phyloP scores from a whole-genome alignment of 1,140 invertebrate species.

The Ips typographus region DNA sequence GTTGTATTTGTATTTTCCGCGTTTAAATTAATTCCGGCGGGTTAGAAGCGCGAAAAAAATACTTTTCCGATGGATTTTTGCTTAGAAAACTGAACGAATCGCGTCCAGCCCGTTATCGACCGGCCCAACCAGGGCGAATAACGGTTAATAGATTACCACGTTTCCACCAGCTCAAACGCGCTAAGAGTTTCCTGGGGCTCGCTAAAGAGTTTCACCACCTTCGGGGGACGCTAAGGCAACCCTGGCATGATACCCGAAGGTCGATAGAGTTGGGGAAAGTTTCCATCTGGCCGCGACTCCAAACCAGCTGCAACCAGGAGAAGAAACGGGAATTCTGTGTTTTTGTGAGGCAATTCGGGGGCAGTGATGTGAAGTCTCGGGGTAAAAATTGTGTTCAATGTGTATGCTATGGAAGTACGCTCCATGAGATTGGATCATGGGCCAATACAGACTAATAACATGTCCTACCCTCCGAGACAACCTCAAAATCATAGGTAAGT shows the following conservation, averaged over 20 bases:
- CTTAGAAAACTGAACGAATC: conserved; percentile 34
- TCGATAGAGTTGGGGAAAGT: neutral
- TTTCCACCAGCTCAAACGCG: conserved; percentile 24
- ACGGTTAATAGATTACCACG: conserved; percentile 43
- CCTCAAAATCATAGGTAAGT: conserved; percentile 47
- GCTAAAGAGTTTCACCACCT: no score
- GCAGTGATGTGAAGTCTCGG: conserved; percentile 37
- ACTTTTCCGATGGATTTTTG: conserved; percentile 32
- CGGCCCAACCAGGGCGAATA: conserved; percentile 11
- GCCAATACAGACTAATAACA: conserved; percentile 48
- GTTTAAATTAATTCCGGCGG: conserved; percentile 39
- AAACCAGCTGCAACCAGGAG: conserved; percentile 22
- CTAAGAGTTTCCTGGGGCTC: no score
- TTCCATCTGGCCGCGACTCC: conserved; percentile 10
- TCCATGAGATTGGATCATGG: conserved; percentile 50
- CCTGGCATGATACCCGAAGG: no score
- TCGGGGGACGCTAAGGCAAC: no score
- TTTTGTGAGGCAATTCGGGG: conserved; percentile 18
- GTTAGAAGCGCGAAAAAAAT: conserved; percentile 36
- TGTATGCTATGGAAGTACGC: conserved; percentile 50
- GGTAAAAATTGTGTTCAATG: conserved; percentile 43
- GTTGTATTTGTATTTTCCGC: conserved; percentile 46
- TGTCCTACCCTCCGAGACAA: conserved; percentile 49
- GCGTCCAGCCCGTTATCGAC: conserved; percentile 37
- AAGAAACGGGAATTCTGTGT: conserved; percentile 21